Percentiles rank a stretch among this genome's conserved stretches.
Conservation (phyloP, 2,888 invertebrate species). For the Nephrotoma flavescens region DNA sequence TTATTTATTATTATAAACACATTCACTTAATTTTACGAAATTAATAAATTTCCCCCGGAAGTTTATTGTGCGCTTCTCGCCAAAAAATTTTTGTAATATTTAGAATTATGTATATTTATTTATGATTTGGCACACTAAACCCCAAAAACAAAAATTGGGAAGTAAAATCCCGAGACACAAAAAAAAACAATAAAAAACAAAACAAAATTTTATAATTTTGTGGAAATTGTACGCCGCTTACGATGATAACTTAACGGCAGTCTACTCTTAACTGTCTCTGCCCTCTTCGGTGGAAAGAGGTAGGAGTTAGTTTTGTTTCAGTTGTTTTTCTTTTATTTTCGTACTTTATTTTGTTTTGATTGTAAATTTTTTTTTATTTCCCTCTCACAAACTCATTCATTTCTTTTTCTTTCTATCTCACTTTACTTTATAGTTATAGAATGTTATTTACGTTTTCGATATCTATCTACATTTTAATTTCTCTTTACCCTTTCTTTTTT, state of each 20-base stretch:
- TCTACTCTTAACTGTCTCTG: conserved; percentile 1
- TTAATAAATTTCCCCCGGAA: background rate
- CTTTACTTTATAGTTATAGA: background rate
- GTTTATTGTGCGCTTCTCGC: background rate
- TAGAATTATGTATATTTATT: too few species aligned
- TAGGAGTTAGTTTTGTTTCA: conserved; percentile 1
- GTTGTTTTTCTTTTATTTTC: background rate
- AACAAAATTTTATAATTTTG: background rate
- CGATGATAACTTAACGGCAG: conserved; percentile 1
- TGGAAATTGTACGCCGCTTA: background rate
- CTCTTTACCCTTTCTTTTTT: background rate
- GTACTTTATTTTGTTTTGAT: background rate
- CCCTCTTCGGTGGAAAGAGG: conserved; percentile 3
- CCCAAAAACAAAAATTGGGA: background rate
- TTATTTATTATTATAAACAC: background rate
- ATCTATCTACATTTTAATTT: background rate
- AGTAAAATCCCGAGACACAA: too few species aligned
- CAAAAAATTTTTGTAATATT: background rate
- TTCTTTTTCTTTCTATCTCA: background rate
- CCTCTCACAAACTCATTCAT: background rate
- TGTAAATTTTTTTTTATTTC: background rate
- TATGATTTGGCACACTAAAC: background rate
- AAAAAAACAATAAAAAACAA: background rate
- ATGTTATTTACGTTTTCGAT: background rate
- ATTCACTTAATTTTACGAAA: background rate